Conservation (phyloP, 2,888 invertebrate genomes). For the Drosophila anceps region DNA sequence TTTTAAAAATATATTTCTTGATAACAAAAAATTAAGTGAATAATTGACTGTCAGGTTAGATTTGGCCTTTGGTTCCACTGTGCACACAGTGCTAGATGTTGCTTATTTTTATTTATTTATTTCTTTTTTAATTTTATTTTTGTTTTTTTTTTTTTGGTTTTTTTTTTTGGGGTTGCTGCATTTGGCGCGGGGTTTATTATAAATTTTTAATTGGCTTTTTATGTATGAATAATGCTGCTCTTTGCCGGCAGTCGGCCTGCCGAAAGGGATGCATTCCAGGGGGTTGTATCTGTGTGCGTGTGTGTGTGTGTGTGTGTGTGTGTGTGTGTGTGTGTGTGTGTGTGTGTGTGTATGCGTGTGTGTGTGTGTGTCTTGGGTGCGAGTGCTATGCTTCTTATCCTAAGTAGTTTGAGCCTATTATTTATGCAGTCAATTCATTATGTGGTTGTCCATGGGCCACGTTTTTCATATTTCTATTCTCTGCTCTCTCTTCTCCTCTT, state of each 20-base stretch:
- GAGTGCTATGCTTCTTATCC: slow-evolving; percentile 56
- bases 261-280: slow-evolving; percentile 57
- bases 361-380: slow-evolving; percentile 47
- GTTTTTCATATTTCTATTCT: slow-evolving; percentile 40
- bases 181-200: slow-evolving; percentile 77
- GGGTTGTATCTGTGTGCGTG: slow-evolving; percentile 46
- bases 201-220: slow-evolving; percentile 81
- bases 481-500: slow-evolving; percentile 14
- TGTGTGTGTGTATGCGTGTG: slow-evolving; percentile 38
- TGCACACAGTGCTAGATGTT: slow-evolving; percentile 43
- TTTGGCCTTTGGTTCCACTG: slow-evolving; percentile 39
- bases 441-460: slow-evolving; percentile 60
- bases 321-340: slow-evolving; percentile 29
- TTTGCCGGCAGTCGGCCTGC: slow-evolving; percentile 42
- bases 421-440: slow-evolving; percentile 77
- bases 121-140: slow-evolving; percentile 27
- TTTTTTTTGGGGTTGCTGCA: slow-evolving; percentile 66
- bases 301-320: slow-evolving; percentile 26
- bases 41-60: no score
- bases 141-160: neutral
- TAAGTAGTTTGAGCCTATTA: slow-evolving; percentile 74
- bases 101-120: slow-evolving; percentile 53
- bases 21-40: no score
- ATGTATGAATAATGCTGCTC: slow-evolving; percentile 77
- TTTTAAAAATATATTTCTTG: no score